A percentile compares a stretch with the other conserved stretches of the same genome.
These are phyloP conservation scores for Misgurnus anguillicaudatus DNA, from an alignment of 2,113 vertebrate genomes.

Conservation along the genomic window DNA sequence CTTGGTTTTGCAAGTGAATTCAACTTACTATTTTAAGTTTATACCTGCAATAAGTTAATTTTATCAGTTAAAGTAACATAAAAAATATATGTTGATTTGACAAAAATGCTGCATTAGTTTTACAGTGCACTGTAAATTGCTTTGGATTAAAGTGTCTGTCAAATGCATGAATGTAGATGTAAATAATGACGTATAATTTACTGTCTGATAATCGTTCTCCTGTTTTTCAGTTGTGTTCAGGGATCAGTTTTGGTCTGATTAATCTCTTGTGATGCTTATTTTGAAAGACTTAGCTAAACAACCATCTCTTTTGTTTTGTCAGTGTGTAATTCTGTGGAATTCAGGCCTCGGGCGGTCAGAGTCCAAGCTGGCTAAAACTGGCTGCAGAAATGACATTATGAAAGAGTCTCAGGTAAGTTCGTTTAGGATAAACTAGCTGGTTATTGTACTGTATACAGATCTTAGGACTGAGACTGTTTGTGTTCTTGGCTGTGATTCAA, in stretches of 20 bases:
- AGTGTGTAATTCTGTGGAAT: constrained; percentile 34
- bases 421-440: neutral
- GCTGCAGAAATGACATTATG: constrained; percentile 30
- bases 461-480: neutral
- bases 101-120: too few species aligned
- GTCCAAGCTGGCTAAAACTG: constrained; percentile 1
- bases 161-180: too few species aligned
- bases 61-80: too few species aligned
- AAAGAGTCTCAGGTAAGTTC: constrained; percentile 22
- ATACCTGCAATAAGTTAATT: too few species aligned
- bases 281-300: constrained; percentile 47
- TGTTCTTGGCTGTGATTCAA: neutral
- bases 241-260: constrained; percentile 48
- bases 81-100: too few species aligned
- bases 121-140: too few species aligned
- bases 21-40: too few species aligned
- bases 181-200: too few species aligned
- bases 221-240: constrained; percentile 56
- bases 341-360: neutral
- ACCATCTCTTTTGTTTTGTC: constrained; percentile 38
- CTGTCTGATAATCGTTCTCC: constrained; percentile 28
- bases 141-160: too few species aligned
- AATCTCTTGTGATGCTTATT: constrained; percentile 42
- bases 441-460: neutral
- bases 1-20: too few species aligned